Conservation (phyloP, 2,113 vertebrate genomes). For the Pseudopodoces humilis region DNA sequence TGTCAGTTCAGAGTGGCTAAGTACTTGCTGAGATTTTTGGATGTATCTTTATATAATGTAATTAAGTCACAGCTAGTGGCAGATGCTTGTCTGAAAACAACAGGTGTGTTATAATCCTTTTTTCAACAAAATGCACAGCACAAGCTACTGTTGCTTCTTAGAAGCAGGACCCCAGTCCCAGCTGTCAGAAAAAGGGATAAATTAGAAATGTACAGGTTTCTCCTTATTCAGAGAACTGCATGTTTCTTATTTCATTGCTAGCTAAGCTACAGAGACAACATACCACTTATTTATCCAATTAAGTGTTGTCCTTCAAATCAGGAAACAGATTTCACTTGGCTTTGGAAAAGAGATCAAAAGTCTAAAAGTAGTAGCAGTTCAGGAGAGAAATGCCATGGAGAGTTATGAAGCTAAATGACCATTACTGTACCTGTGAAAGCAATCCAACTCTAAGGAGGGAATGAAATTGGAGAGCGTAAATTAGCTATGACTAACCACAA, state of each 20-base stretch:
- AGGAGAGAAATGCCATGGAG: not conserved
- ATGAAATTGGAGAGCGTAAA: not conserved
- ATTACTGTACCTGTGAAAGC: not conserved
- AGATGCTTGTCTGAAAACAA: not conserved
- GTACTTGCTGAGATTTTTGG: not conserved
- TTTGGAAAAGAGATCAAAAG: not conserved
- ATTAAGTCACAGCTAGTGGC: not conserved
- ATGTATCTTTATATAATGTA: not conserved
- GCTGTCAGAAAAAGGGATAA: not conserved
- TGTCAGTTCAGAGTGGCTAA: not conserved
- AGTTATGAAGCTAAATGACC: not conserved
- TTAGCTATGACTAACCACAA: not conserved
- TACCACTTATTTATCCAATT: not conserved
- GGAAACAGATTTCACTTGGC: not conserved
- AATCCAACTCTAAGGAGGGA: not conserved
- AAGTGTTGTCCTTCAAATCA: not conserved
- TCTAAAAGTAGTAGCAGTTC: not conserved
- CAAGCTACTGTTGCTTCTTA: not conserved
- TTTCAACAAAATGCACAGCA: not conserved
- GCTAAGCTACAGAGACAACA: not conserved
- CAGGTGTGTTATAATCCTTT: not conserved
- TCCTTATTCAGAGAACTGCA: not conserved
- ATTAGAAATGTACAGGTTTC: not conserved
- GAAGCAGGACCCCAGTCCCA: not conserved
- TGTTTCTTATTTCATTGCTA: not conserved